Evolutionary conservation across 2,113 vertebrate species (phyloP).

Genomic region (Nerophis lumbriciformis): DNA sequence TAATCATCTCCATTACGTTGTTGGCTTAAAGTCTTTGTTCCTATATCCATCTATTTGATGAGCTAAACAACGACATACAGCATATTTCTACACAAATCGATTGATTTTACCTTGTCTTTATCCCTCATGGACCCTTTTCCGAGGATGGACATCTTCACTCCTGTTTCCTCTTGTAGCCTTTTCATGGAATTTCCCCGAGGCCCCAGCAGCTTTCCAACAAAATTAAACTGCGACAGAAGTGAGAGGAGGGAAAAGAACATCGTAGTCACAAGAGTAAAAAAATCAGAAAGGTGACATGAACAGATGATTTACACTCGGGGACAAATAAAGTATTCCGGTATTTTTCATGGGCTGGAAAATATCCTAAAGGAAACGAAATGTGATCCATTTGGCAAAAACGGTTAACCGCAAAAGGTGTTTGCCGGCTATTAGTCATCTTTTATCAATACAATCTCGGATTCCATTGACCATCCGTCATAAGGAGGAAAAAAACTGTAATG

Average conservation of each 20-base stretch:
- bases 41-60: conserved; percentile 24
- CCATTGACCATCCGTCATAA: conserved; percentile 40
- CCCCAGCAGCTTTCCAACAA: conserved; percentile 97
- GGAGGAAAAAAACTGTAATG: conserved; percentile 33
- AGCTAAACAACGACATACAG: conserved; percentile 2
- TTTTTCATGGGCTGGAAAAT: background rate
- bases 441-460: conserved; percentile 51
- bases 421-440: conserved; percentile 40
- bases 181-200: conserved; percentile 99
- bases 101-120: conserved; percentile 87
- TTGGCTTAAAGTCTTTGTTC: conserved; percentile 21
- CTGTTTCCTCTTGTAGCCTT: conserved; percentile 97
- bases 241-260: conserved; percentile 29
- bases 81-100: conserved; percentile 32
- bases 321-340: background rate
- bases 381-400: conserved; percentile 32
- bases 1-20: conserved; percentile 42
- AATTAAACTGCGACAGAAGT: conserved; percentile 87
- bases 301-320: conserved; percentile 9
- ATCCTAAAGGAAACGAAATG: conserved; percentile 19
- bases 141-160: conserved; percentile 99
- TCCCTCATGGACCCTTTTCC: conserved; percentile 99
- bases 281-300: conserved; percentile 8
- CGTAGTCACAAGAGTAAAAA: conserved; percentile 12
- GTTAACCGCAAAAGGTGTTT: conserved; percentile 26